Evolutionary conservation across 2,113 vertebrate genomes (phyloP).

Genomic region (Phalacrocorax aristotelis): DNA sequence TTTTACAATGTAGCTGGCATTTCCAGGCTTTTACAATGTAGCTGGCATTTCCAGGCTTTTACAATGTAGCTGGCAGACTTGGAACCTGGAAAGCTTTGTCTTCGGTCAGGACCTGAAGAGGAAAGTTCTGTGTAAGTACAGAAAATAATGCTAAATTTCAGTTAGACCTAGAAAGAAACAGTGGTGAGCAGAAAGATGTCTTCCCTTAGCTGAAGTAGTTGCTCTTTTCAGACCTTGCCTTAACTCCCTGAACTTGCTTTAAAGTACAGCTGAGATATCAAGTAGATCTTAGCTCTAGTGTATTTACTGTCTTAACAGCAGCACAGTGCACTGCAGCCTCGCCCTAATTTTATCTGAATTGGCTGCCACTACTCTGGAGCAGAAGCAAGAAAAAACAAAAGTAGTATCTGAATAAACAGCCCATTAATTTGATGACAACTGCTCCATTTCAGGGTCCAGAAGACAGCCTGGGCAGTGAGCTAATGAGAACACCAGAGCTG

Average conservation of each 20-base stretch:
- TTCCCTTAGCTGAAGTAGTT: neutral
- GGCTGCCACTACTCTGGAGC: neutral
- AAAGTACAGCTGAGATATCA: neutral
- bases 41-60: neutral
- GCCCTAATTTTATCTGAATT: neutral
- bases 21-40: neutral
- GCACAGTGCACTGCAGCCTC: neutral
- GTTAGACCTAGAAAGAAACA: neutral
- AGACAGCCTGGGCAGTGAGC: conserved; percentile 4
- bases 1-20: neutral
- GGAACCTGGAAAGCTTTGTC: neutral
- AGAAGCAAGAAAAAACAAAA: neutral
- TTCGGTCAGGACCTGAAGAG: neutral
- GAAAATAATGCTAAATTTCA: neutral
- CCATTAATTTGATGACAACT: conserved; percentile 16
- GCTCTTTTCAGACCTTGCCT: neutral
- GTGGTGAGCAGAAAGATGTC: neutral
- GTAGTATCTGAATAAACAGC: conserved; percentile 17
- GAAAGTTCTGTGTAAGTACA: neutral
- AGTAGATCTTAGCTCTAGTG: neutral
- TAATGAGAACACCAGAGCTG: conserved; percentile 65
- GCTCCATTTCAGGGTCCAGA: conserved; percentile 3
- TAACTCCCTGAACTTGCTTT: neutral
- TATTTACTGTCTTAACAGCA: neutral
- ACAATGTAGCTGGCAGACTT: neutral